A percentile compares a stretch with the other conserved stretches of the same genome.
Conservation (phyloP, 2,888 invertebrate genomes). For the Carpatolechia fugitivella region DNA sequence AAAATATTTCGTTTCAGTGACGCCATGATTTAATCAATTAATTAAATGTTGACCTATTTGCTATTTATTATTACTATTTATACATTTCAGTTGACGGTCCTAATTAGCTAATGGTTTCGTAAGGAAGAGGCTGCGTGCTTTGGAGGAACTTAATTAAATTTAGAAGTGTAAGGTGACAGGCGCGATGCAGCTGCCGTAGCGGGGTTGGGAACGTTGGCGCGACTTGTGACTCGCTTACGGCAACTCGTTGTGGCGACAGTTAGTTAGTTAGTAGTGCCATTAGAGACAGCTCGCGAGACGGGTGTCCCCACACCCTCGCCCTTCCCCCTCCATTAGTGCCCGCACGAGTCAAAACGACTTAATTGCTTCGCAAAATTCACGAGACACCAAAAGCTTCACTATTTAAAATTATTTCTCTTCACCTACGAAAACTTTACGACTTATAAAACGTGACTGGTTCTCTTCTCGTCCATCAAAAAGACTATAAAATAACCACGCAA, state of each 20-base stretch:
- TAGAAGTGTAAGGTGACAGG: constrained; percentile 43
- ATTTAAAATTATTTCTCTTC: background rate
- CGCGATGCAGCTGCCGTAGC: constrained; percentile 30
- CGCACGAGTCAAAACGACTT: constrained; percentile 66
- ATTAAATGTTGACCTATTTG: constrained; percentile 22
- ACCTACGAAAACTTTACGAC: background rate
- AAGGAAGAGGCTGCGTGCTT: constrained; percentile 36
- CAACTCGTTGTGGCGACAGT: constrained; percentile 62
- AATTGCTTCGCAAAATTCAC: constrained; percentile 61
- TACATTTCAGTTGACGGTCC: constrained; percentile 23
- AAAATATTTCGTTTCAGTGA: background rate
- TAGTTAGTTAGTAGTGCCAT: constrained; percentile 69
- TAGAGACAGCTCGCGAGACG: constrained; percentile 53
- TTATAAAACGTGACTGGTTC: background rate
- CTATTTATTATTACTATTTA: constrained; percentile 18
- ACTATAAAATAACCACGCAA: constrained; percentile 12
- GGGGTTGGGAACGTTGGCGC: constrained; percentile 22
- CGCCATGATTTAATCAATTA: constrained; percentile 16
- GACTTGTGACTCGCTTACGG: constrained; percentile 39
- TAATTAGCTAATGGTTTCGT: constrained; percentile 49
- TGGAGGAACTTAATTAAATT: constrained; percentile 49
- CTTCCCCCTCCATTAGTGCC: constrained; percentile 59
- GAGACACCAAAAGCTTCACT: constrained; percentile 44
- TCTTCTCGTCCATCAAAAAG: constrained; percentile 4
- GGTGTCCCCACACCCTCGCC: constrained; percentile 38